Percentiles rank a stretch among this genome's conserved stretches.
phyloP scores from a whole-genome alignment of 2,113 vertebrate genomes.

The Channa maculata region DNA sequence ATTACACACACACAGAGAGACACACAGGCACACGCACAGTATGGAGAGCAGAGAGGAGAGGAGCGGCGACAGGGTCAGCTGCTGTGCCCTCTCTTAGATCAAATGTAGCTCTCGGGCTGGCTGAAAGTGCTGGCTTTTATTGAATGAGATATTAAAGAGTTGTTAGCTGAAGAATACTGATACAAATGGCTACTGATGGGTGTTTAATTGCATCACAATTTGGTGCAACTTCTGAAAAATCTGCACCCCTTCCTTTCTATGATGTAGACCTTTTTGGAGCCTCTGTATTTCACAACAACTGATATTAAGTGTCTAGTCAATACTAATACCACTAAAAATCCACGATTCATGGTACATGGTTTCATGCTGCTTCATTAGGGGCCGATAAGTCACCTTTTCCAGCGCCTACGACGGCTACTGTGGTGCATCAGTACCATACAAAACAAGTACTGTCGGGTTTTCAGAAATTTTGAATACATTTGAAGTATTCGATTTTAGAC shows the following conservation, averaged over 20 bases:
- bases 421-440: too few species aligned
- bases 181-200: slow-evolving; percentile 59
- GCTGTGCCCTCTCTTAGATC: slow-evolving; percentile 60
- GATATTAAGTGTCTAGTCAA: too few species aligned
- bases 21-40: slow-evolving; percentile 11
- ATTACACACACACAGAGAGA: slow-evolving; percentile 41
- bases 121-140: slow-evolving; percentile 70
- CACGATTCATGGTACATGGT: too few species aligned
- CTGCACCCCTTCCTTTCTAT: neutral
- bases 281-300: too few species aligned
- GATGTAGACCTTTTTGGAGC: too few species aligned
- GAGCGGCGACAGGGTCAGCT: slow-evolving; percentile 58
- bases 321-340: too few species aligned
- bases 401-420: too few species aligned
- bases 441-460: too few species aligned
- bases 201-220: slow-evolving; percentile 62
- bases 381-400: too few species aligned
- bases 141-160: slow-evolving; percentile 75
- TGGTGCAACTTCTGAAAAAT: slow-evolving; percentile 46
- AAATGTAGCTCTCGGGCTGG: slow-evolving; percentile 59
- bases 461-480: too few species aligned
- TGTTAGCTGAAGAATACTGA: slow-evolving; percentile 69
- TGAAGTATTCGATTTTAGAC: too few species aligned
- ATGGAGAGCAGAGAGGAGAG: slow-evolving; percentile 23
- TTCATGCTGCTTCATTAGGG: too few species aligned